Evolutionary conservation across 2,113 vertebrate species (phyloP).

Genomic region (Coreoperca whiteheadi): DNA sequence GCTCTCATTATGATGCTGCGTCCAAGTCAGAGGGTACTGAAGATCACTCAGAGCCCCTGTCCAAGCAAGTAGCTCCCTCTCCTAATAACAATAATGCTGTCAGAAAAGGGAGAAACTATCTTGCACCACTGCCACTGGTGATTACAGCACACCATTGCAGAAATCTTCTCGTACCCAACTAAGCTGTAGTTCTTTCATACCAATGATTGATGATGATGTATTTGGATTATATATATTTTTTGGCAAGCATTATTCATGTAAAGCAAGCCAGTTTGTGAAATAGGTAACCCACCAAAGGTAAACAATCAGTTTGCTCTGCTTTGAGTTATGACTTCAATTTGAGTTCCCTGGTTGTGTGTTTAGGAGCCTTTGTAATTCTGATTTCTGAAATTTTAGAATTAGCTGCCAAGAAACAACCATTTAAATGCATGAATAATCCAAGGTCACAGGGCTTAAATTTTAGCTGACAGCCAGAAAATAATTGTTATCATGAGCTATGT

Average conservation of each 20-base stretch:
- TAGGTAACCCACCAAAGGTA: background rate
- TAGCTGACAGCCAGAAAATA: background rate
- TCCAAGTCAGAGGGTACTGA: conserved; percentile 11
- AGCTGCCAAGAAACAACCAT: background rate
- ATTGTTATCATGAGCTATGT: background rate
- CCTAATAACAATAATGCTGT: conserved; percentile 42
- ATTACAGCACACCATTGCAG: conserved; percentile 1
- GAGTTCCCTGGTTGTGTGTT: background rate
- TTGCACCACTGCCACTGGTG: background rate
- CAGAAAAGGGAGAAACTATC: conserved; percentile 19
- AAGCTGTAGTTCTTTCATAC: background rate
- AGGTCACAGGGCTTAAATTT: background rate
- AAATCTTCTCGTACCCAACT: background rate
- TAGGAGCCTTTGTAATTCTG: background rate
- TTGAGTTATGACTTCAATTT: background rate
- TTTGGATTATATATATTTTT: background rate
- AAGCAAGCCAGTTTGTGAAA: background rate
- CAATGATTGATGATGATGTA: background rate
- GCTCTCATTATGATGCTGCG: conserved; percentile 17
- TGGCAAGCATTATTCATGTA: background rate
- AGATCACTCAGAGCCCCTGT: conserved; percentile 17
- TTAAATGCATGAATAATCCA: background rate
- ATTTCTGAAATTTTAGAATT: background rate
- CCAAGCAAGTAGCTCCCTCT: conserved; percentile 9
- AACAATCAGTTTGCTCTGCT: background rate